Percentiles rank a stretch among this genome's conserved stretches.
These are phyloP conservation scores for Upupa epops DNA, from an alignment of 2,113 vertebrate genomes.

Conservation along the genomic window DNA sequence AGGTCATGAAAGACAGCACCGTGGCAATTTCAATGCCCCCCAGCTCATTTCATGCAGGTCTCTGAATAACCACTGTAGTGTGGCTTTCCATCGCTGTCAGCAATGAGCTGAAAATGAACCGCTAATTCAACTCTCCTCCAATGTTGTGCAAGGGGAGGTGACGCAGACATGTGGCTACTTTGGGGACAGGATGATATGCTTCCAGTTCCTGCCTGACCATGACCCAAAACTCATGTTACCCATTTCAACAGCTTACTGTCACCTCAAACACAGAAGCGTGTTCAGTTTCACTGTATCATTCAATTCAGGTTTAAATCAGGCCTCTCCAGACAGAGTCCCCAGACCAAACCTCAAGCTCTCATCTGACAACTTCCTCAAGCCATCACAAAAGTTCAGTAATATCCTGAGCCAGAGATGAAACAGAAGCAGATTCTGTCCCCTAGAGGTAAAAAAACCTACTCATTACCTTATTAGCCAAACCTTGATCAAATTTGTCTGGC, in stretches of 20 bases:
- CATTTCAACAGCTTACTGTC: not conserved
- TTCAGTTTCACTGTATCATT: not conserved
- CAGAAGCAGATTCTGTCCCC: not conserved
- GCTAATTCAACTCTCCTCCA: not conserved
- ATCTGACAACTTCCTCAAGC: not conserved
- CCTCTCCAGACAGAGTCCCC: not conserved
- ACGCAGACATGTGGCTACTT: not conserved
- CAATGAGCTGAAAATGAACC: not conserved
- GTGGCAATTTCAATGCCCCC: not conserved
- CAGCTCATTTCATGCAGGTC: not conserved
- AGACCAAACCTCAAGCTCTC: not conserved
- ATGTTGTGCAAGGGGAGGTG: not conserved
- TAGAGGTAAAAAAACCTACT: not conserved
- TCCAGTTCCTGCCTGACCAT: not conserved
- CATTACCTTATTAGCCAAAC: not conserved
- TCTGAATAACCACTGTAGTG: accelerated
- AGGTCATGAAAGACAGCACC: not conserved
- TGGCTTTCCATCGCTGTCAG: not conserved
- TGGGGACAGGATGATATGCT: not conserved
- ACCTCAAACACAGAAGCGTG: not conserved
- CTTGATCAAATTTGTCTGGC: not conserved
- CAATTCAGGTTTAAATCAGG: not conserved
- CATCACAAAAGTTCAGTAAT: not conserved
- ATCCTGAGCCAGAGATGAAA: not conserved
- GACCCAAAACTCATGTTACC: not conserved